These are phyloP conservation scores for Phalacrocorax carbo DNA, from an alignment of 2,113 vertebrate species.

Conservation along the genomic window DNA sequence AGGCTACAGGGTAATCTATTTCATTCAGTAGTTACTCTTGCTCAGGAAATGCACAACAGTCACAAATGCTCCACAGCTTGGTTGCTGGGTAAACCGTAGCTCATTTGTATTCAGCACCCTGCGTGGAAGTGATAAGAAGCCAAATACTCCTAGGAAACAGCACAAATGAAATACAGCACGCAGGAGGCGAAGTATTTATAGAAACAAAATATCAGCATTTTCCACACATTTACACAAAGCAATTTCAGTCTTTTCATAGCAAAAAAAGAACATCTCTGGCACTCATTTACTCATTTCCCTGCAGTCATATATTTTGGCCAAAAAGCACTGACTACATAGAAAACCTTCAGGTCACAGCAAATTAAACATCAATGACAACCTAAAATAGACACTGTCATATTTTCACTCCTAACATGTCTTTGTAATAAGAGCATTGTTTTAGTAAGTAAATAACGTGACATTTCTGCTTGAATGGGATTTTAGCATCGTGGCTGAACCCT, in stretches of 20 bases:
- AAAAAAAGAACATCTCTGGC: constrained; percentile 66
- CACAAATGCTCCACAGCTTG: constrained; percentile 18
- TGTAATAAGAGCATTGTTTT: constrained; percentile 58
- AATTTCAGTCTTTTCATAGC: constrained; percentile 76
- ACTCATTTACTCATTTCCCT: constrained; percentile 65
- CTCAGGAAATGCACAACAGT: constrained; percentile 46
- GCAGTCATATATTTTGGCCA: constrained; percentile 61
- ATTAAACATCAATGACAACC: constrained; percentile 71
- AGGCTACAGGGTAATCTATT: constrained; percentile 13
- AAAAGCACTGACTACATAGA: constrained; percentile 64
- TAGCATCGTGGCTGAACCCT: background rate
- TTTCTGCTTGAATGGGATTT: constrained; percentile 32
- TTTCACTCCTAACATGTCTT: constrained; percentile 54
- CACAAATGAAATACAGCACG: constrained; percentile 69
- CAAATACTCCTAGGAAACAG: constrained; percentile 73
- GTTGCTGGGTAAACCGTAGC: constrained; percentile 38
- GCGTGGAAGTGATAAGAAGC: constrained; percentile 73
- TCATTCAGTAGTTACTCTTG: constrained; percentile 47
- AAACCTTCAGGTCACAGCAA: constrained; percentile 66
- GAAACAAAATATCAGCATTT: constrained; percentile 84
- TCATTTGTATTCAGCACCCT: constrained; percentile 74
- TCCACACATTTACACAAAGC: constrained; percentile 81
- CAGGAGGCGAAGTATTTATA: constrained; percentile 79
- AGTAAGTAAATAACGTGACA: constrained; percentile 64
- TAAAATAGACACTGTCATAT: constrained; percentile 65